Base-by-base conservation (phyloP, 1,140 invertebrate genomes). In the Andrena cerasifolii region DNA sequence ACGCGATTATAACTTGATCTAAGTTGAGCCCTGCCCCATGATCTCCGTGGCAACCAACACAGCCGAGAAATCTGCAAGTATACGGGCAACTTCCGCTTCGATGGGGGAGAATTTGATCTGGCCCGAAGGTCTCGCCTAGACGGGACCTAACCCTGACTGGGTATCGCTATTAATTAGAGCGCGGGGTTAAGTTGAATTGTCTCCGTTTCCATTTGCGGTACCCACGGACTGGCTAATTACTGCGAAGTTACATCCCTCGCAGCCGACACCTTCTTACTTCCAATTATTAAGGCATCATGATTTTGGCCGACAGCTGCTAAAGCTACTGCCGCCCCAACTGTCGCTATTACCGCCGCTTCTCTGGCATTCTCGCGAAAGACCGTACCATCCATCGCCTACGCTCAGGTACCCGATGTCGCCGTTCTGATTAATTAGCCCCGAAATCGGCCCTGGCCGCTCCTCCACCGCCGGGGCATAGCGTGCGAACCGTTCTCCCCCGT, bases 111-210 rank as follows among this genome's bases (percentile, higher is more conserved):
- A 83, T 79, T 76, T 21, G 61, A 43, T 71, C 56, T 62, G 47
- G 49, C 56, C 45, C 24, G 8, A 49, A 56, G 54, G 18, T 14
- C 26, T 36, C 5, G 54, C 36, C 18, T 36, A 18, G 28, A 33
- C 49, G 10, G 18, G 12, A 24, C 45, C 51, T 26, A 70, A 49
- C 24, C 33, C 47, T 47, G 21, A 36, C 70, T 70, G 31, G 59
- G 59, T 79, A 83, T 83, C 66, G 43, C 65, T 84, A 83, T 83
- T 83, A 84, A 83, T 84, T 84, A 84, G 77, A 75, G 47, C 40
- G n/a, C 40, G 51, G 31, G 54, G 47, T 67, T 79, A 65, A 79
- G 80, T 58, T 65, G 49, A 79, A 79, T 76, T 76, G 77, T 84
- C 80, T 75, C 65, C 71, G 62, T 66, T 63, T 71, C 66, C 70